A percentile compares a stretch with the other conserved stretches of the same genome.
These are phyloP conservation scores for Liparis tanakae DNA, from an alignment of 2,797 vertebrate genomes.

Conservation along the genomic window DNA sequence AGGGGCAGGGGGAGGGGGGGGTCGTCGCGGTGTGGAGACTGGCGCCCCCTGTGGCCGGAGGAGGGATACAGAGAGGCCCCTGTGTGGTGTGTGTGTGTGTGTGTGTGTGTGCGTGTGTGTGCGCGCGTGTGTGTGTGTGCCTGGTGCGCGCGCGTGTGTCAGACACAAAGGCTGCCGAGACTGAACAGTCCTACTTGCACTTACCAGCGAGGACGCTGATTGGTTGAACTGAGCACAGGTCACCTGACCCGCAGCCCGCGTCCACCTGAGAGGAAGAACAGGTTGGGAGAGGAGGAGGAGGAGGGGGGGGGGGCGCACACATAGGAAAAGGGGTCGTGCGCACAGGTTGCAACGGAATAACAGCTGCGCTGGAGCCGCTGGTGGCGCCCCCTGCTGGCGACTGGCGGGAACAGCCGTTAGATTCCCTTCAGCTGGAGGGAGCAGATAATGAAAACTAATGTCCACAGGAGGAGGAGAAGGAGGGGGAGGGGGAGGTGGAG, in stretches of 20 bases:
- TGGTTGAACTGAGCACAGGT: slow-evolving; percentile 34
- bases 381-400: slow-evolving; percentile 39
- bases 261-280: slow-evolving; percentile 25
- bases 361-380: background rate
- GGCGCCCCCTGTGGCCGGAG: slow-evolving; percentile 63
- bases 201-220: slow-evolving; percentile 24
- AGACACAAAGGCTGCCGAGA: slow-evolving; percentile 54
- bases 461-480: slow-evolving; percentile 1
- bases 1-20: slow-evolving; percentile 4
- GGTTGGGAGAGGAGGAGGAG: no score
- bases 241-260: slow-evolving; percentile 32
- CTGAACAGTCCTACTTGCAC: slow-evolving; percentile 20
- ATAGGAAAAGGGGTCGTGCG: background rate
- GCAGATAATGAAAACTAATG: slow-evolving; percentile 4
- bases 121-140: slow-evolving; percentile 8
- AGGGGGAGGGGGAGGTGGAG: background rate
- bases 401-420: background rate
- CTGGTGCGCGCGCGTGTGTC: slow-evolving; percentile 15
- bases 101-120: slow-evolving; percentile 5
- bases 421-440: background rate
- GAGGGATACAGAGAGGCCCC: slow-evolving; percentile 31
- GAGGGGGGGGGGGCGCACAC: background rate
- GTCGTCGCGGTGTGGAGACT: slow-evolving; percentile 25
- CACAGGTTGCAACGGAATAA: slow-evolving; percentile 21
- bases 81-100: background rate